phyloP scores from a whole-genome alignment of 2,797 vertebrate genomes.

The Carcharodon carcharias region DNA sequence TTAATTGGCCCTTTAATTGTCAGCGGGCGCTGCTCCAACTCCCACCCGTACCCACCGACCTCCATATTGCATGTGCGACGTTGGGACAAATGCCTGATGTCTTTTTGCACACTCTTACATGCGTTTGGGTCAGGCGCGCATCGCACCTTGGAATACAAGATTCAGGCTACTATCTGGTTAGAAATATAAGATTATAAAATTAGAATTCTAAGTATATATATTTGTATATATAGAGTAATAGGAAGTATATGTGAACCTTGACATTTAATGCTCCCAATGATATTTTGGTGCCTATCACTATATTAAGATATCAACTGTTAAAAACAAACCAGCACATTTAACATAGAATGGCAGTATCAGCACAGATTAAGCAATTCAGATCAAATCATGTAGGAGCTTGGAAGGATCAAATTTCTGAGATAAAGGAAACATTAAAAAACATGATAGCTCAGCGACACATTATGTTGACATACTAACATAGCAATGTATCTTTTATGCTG shows the following conservation, averaged over 20 bases:
- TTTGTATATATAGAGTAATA: neutral
- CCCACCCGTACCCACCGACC: too few relatives aligned
- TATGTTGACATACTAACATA: neutral
- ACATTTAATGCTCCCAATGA: neutral
- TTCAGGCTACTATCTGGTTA: neutral
- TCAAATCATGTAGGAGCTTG: neutral
- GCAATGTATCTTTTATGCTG: neutral
- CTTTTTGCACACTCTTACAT: too few relatives aligned
- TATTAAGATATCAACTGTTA: neutral
- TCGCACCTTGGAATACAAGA: too few relatives aligned
- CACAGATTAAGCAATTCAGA: neutral
- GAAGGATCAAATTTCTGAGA: neutral
- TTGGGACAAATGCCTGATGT: too few relatives aligned
- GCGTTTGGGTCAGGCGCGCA: too few relatives aligned
- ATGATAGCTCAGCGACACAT: neutral
- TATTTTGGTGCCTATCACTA: neutral
- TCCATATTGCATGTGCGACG: too few relatives aligned
- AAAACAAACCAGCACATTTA: neutral
- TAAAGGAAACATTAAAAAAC: neutral
- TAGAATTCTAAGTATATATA: neutral
- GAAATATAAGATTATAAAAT: neutral
- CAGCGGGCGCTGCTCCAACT: too few relatives aligned
- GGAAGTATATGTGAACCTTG: neutral
- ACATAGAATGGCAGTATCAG: neutral
- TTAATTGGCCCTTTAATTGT: too few relatives aligned